Evolutionary conservation across 2,888 invertebrate species (phyloP), one percentile per base, ranked within the genome.

Genomic region (Coleophora flavipennella): DNA sequence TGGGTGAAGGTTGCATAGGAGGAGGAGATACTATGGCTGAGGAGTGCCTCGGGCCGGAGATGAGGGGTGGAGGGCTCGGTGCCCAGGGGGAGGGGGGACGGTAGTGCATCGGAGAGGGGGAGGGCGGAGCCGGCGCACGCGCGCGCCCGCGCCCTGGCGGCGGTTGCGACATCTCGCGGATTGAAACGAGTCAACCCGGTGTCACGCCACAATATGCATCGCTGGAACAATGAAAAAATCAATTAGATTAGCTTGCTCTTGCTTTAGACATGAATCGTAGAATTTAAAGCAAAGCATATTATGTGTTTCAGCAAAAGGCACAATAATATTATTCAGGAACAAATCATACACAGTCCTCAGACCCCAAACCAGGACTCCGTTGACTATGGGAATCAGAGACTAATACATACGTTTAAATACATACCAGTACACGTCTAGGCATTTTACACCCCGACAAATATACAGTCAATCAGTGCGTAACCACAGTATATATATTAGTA

Each of bases 71-170:
- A 1, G 92, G 91, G 51, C 91, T 90, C 1, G 91, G 90, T 8
- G 89, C 88, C 86, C 92, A 92, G 36, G 93, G 92, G 29, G 92
- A 92, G 10, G 91, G 89, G 27, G 92, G 90, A 28, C 92, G 89
- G 71, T 90, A 92, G 57, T 90, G 88, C 48, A 89, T 87, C 36
- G 90, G 90, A 60, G 86, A 84, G 63, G 76, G 76, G 60, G 86
- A 84, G 62, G 76, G 75, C 62, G 80, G 76, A 63, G 73, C 76
- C 49, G 77, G 73, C 42, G 62, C 65, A 50, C 72, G 72, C 61
- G 71, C 74, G 71, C 84, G 77, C 54, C 85, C 83, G 53, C 83
- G 81, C 56, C 79, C 85, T 54, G 77, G 78, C 43, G 74, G 81
- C 59, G 86, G 87, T 62, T 80, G 81, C 57, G 83, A 84, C 83